A percentile compares a stretch with the other conserved stretches of the same genome.
These are phyloP conservation scores for Pristionchus mayeri DNA, from an alignment of 2,888 invertebrate genomes.

Conservation along the genomic window DNA sequence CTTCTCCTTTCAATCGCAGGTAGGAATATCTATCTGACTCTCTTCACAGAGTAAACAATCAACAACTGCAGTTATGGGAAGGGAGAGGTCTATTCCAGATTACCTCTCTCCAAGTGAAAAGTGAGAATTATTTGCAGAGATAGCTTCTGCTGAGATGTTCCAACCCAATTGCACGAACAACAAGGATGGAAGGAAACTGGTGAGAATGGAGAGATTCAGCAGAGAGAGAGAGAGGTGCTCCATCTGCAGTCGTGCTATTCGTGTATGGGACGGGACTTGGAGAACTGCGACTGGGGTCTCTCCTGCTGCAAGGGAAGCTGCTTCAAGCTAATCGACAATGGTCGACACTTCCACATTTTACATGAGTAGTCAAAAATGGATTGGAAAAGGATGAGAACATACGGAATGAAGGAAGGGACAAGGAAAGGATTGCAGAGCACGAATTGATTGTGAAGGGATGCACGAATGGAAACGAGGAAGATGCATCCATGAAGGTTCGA, in stretches of 20 bases:
- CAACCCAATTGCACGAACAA: constrained; percentile 58
- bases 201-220: background rate
- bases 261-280: constrained; percentile 68
- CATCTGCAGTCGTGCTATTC: constrained; percentile 50
- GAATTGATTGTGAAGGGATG: constrained; percentile 68
- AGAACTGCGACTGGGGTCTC: constrained; percentile 65
- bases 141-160: constrained; percentile 16
- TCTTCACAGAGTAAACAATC: background rate
- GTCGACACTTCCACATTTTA: too few species aligned
- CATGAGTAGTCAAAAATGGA: too few species aligned
- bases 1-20: background rate
- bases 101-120: background rate
- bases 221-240: too few species aligned
- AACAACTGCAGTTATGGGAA: constrained; percentile 32
- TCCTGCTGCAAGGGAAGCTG: constrained; percentile 70
- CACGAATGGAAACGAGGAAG: constrained; percentile 64
- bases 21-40: background rate
- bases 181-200: constrained; percentile 51
- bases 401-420: background rate
- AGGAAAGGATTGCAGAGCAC: constrained; percentile 48
- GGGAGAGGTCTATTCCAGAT: background rate
- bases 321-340: constrained; percentile 67
- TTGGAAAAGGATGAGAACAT: background rate
- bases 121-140: background rate
- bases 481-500: constrained; percentile 68